Evolutionary conservation across 2,797 vertebrate species (phyloP).

Genomic region (Falco columbarius): DNA sequence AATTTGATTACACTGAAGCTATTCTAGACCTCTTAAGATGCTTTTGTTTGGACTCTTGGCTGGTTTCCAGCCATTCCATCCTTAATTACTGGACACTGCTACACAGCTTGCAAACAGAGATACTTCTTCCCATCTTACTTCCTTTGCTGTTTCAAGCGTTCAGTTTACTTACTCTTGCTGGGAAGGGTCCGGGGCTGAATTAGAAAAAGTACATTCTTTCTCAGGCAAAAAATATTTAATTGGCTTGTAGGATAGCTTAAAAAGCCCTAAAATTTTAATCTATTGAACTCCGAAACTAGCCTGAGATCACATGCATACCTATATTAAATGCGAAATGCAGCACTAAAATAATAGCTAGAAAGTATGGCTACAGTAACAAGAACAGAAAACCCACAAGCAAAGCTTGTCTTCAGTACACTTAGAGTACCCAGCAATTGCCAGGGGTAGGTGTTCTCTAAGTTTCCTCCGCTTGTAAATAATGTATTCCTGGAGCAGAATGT

Average conservation of each 20-base stretch:
- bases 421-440: not conserved
- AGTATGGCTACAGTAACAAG: not conserved
- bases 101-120: constrained; percentile 18
- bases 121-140: not conserved
- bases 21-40: not conserved
- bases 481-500: not conserved
- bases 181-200: not conserved
- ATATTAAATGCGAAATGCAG: constrained; percentile 16
- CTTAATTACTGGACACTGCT: constrained; percentile 42
- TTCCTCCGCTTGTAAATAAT: constrained; percentile 14
- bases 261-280: constrained; percentile 45
- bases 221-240: constrained; percentile 57
- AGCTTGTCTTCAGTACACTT: not conserved
- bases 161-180: constrained; percentile 29
- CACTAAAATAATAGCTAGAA: constrained; percentile 38
- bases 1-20: not conserved
- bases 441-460: not conserved
- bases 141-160: not conserved
- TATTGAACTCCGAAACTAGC: constrained; percentile 50
- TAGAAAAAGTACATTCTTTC: constrained; percentile 17
- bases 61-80: constrained; percentile 7
- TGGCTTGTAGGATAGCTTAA: constrained; percentile 39
- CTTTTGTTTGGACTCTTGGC: constrained; percentile 12
- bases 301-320: constrained; percentile 29
- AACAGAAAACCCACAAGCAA: not conserved